Conservation (phyloP, 2,113 vertebrate species). For the Pipra filicauda region DNA sequence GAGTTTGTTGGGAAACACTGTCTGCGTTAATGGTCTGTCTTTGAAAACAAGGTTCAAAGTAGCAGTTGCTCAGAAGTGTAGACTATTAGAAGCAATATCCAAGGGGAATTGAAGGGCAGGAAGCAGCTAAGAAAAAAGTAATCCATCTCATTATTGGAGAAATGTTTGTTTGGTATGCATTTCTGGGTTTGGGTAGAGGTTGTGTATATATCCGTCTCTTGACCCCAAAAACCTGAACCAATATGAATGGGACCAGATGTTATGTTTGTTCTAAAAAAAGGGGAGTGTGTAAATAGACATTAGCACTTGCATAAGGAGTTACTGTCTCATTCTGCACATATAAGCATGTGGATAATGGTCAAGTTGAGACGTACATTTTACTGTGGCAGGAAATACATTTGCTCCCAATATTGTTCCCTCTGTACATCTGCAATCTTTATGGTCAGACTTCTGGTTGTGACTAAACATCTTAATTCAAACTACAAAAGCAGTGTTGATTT, state of each 20-base stretch:
- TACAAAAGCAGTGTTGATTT: neutral
- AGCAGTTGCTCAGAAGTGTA: neutral
- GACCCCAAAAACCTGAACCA: neutral
- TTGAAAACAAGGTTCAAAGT: neutral
- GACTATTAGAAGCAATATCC: neutral
- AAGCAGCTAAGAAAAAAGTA: neutral
- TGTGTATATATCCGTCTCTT: neutral
- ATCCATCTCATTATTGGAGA: neutral
- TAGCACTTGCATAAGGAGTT: neutral
- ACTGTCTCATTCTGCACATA: neutral
- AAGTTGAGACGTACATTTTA: neutral
- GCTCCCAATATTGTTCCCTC: neutral
- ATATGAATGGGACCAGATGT: neutral
- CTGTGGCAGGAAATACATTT: neutral
- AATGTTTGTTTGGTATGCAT: neutral
- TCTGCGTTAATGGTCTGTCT: neutral
- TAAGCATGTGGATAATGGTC: neutral
- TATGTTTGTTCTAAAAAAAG: neutral
- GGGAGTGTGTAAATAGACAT: neutral
- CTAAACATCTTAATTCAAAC: neutral
- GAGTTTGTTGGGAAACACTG: neutral
- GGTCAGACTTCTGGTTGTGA: neutral
- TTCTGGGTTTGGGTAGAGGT: neutral
- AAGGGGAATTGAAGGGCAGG: neutral
- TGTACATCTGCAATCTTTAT: neutral